A percentile compares a stretch with the other conserved stretches of the same genome.
phyloP scores from a whole-genome alignment of 2,797 vertebrate species.

The Protonibea diacanthus region DNA sequence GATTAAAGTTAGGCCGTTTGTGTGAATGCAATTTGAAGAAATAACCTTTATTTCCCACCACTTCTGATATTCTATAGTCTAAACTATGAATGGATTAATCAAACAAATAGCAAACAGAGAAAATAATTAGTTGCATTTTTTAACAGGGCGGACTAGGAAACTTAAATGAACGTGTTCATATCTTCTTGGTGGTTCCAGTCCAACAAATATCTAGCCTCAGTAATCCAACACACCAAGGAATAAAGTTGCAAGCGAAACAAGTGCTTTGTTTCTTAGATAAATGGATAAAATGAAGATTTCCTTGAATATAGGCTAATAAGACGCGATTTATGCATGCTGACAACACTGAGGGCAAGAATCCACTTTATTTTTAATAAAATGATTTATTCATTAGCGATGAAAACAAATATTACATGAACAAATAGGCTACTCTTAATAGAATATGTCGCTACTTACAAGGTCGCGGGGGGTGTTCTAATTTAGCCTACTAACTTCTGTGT shows the following conservation, averaged over 20 bases:
- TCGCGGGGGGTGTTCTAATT: slow-evolving; percentile 39
- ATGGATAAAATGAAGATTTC: background rate
- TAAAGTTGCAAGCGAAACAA: background rate
- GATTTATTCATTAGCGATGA: slow-evolving; percentile 73
- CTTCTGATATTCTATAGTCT: background rate
- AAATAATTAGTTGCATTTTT: background rate
- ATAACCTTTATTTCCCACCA: background rate
- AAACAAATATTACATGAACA: slow-evolving; percentile 77
- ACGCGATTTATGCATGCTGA: background rate
- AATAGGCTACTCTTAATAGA: slow-evolving; percentile 71
- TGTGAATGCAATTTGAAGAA: background rate
- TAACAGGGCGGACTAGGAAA: background rate
- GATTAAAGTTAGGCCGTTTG: background rate
- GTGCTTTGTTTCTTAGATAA: background rate
- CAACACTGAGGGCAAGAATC: slow-evolving; percentile 15
- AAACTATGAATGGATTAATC: background rate
- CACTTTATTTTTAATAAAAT: slow-evolving; percentile 74
- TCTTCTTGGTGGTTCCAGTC: too few relatives aligned
- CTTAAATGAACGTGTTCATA: background rate
- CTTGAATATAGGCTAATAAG: background rate
- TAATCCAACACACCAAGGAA: background rate
- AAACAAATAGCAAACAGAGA: background rate
- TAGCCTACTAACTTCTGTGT: slow-evolving; percentile 50
- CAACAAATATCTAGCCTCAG: too few relatives aligned
- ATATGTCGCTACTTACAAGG: slow-evolving; percentile 64